phyloP scores from a whole-genome alignment of 2,113 vertebrate genomes.

The Eleginops maclovinus region DNA sequence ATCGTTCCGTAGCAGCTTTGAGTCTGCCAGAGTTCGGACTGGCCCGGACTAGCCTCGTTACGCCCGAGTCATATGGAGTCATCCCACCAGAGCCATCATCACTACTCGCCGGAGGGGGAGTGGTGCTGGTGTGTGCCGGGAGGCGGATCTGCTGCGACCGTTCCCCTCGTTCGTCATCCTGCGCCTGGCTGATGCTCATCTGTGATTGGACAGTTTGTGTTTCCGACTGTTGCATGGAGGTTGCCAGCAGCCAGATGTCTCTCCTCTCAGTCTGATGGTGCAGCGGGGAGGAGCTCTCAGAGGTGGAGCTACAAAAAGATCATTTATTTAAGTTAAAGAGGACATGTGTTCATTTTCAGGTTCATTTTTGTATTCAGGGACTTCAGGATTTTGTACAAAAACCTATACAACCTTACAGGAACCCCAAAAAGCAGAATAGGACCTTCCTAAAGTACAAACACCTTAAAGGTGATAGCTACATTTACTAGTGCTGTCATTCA shows the following conservation, averaged over 20 bases:
- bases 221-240: constrained; percentile 3
- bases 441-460: no score
- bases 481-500: no score
- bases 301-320: constrained; percentile 39
- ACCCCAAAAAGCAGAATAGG: background rate
- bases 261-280: constrained; percentile 3
- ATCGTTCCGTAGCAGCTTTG: background rate
- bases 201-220: constrained; percentile 2
- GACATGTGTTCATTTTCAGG: background rate
- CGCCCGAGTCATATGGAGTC: background rate
- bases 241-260: background rate
- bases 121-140: background rate
- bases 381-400: no score
- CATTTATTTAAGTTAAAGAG: background rate
- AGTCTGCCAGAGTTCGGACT: background rate
- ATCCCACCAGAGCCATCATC: background rate
- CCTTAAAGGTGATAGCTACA: no score
- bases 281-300: constrained; percentile 34
- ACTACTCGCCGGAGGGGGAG: background rate
- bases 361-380: background rate
- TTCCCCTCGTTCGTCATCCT: background rate
- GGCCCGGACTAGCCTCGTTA: background rate
- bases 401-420: no score
- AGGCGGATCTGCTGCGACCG: background rate
- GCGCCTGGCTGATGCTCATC: background rate